Percentiles rank a stretch among this genome's conserved stretches.
Conservation (phyloP, 2,888 invertebrate genomes). For the Drosophila niveifrons region DNA sequence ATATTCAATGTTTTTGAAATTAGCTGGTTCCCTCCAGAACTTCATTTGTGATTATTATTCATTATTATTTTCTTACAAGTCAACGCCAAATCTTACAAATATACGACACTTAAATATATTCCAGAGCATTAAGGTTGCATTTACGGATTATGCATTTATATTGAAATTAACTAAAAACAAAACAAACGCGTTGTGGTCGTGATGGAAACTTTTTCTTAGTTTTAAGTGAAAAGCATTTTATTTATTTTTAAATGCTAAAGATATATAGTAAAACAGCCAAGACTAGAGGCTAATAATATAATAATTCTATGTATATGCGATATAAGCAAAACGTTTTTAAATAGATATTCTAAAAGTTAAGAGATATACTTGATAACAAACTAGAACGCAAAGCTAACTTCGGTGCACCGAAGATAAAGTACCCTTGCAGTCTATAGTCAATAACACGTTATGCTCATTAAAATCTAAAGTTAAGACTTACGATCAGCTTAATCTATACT, state of each 20-base stretch:
- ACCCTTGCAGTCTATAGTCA: slow-evolving; percentile 18
- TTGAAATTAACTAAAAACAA: slow-evolving; percentile 36
- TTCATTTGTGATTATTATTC: slow-evolving; percentile 7
- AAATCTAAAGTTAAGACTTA: not conserved
- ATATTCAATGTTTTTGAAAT: slow-evolving; percentile 21
- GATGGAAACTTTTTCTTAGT: slow-evolving; percentile 63
- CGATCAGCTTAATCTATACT: slow-evolving; percentile 8
- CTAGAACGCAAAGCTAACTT: not conserved
- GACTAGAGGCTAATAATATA: slow-evolving; percentile 29
- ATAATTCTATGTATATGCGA: slow-evolving; percentile 45
- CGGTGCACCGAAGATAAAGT: slow-evolving; percentile 23
- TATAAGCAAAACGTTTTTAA: slow-evolving; percentile 70
- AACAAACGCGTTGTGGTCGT: slow-evolving; percentile 49
- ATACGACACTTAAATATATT: slow-evolving; percentile 22
- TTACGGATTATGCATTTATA: slow-evolving; percentile 69
- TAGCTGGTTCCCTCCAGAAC: slow-evolving; percentile 2
- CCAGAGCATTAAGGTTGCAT: slow-evolving; percentile 56
- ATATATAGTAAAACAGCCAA: slow-evolving; percentile 28
- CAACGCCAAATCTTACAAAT: slow-evolving; percentile 54
- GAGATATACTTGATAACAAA: slow-evolving; percentile 26
- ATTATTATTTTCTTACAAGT: slow-evolving; percentile 21
- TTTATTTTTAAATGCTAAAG: slow-evolving; percentile 48
- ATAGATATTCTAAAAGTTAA: slow-evolving; percentile 66
- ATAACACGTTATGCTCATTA: not conserved
- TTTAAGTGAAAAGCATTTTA: slow-evolving; percentile 52